A percentile compares a stretch with the other conserved stretches of the same genome.
These are phyloP conservation scores for Numida meleagris DNA, from an alignment of 2,113 vertebrate genomes.

Conservation along the genomic window DNA sequence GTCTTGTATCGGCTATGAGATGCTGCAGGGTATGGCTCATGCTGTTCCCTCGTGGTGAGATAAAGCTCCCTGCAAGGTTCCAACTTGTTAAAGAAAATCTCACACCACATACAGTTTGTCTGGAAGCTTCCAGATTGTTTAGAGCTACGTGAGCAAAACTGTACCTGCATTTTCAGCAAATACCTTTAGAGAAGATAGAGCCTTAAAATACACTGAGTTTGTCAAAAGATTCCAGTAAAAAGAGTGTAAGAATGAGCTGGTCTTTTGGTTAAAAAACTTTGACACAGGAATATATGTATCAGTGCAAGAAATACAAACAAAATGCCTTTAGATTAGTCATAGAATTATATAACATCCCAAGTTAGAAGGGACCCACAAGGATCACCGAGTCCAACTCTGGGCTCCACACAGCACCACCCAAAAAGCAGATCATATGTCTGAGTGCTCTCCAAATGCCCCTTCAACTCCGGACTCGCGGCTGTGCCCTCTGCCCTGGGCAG, in stretches of 20 bases:
- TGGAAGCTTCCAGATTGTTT: slow-evolving; percentile 33
- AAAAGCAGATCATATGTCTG: no score
- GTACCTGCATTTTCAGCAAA: slow-evolving; percentile 14
- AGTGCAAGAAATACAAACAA: background rate
- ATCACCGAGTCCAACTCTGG: no score
- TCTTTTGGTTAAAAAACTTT: background rate
- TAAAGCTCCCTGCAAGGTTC: slow-evolving; percentile 27
- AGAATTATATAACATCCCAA: no score
- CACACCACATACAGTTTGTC: background rate
- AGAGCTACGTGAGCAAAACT: background rate
- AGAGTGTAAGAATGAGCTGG: background rate
- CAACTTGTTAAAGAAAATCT: background rate
- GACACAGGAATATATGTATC: background rate
- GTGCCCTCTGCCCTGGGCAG: no score
- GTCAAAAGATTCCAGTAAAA: background rate
- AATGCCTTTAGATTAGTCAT: fast-evolving
- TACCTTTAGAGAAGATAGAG: background rate
- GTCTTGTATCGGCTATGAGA: background rate
- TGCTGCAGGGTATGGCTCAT: background rate
- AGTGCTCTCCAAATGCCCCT: no score
- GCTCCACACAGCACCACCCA: no score
- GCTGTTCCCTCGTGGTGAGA: background rate
- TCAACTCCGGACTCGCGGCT: no score
- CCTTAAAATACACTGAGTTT: background rate
- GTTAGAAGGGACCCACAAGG: no score